A percentile compares a stretch with the other conserved stretches of the same genome.
These are phyloP conservation scores for Tapirus indicus DNA, from an alignment of 2,797 vertebrate species.

Conservation along the genomic window DNA sequence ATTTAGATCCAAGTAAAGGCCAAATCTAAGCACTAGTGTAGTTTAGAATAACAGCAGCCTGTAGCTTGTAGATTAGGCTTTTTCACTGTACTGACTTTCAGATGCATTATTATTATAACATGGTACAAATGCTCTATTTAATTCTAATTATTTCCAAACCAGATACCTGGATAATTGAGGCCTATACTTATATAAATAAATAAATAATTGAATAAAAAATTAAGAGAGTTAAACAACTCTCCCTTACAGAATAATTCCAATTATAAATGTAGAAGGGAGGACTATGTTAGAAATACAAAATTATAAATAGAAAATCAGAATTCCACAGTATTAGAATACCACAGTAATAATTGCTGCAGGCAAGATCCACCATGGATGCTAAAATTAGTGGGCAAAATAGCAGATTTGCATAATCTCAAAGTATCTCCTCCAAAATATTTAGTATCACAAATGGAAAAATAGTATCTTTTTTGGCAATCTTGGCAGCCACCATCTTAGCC, in stretches of 20 bases:
- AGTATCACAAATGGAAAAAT: background rate
- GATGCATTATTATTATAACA: background rate
- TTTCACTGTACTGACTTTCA: background rate
- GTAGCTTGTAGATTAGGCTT: background rate
- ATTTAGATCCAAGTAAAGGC: background rate
- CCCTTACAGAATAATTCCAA: background rate
- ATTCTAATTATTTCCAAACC: constrained; percentile 6
- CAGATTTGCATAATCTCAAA: background rate
- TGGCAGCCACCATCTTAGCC: background rate
- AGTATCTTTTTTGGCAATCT: background rate
- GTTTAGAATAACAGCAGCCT: background rate
- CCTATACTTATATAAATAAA: no score
- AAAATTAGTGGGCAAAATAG: background rate
- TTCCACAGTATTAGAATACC: background rate
- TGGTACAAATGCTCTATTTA: constrained; percentile 2
- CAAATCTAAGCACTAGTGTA: background rate
- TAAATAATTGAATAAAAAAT: background rate
- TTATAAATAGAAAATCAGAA: background rate
- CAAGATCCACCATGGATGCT: background rate
- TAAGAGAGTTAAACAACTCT: background rate
- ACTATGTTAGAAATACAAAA: background rate
- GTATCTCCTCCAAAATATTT: background rate
- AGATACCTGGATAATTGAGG: background rate
- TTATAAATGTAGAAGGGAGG: background rate
- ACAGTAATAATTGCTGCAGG: background rate